Percentiles rank a stretch among this genome's conserved stretches.
Conservation (phyloP, 2,113 vertebrate species). For the Ailuropoda melanoleuca region DNA sequence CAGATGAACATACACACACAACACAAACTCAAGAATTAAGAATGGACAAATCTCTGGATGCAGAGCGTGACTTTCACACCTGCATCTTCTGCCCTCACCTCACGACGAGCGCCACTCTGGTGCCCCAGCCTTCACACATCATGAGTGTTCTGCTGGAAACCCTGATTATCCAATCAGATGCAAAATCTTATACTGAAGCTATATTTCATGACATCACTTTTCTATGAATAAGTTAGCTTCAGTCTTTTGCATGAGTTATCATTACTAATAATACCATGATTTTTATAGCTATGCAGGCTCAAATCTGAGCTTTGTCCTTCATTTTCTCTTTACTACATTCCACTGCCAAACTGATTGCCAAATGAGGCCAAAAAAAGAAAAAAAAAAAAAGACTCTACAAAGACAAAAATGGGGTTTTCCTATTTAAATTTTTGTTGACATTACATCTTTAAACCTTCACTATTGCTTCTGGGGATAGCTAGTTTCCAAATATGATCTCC, state of each 20-base stretch:
- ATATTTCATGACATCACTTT: neutral
- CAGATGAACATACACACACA: neutral
- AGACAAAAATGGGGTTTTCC: neutral
- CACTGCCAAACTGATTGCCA: neutral
- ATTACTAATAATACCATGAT: neutral
- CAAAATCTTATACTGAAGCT: neutral
- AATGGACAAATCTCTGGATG: neutral
- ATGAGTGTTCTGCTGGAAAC: neutral
- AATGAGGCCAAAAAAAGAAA: no score
- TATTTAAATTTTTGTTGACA: neutral
- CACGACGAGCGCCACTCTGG: neutral
- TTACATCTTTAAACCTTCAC: neutral
- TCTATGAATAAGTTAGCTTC: neutral
- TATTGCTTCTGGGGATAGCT: neutral
- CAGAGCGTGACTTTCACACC: neutral
- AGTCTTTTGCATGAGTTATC: neutral
- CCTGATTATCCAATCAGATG: neutral
- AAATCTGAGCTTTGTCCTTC: neutral
- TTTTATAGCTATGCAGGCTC: neutral
- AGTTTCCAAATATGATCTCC: neutral
- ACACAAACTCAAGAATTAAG: neutral
- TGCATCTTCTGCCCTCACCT: neutral
- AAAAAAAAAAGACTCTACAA: neutral
- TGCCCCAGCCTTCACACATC: neutral
- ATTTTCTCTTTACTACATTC: neutral